Conservation (phyloP, 1,140 invertebrate genomes). For the Eueides isabella region DNA sequence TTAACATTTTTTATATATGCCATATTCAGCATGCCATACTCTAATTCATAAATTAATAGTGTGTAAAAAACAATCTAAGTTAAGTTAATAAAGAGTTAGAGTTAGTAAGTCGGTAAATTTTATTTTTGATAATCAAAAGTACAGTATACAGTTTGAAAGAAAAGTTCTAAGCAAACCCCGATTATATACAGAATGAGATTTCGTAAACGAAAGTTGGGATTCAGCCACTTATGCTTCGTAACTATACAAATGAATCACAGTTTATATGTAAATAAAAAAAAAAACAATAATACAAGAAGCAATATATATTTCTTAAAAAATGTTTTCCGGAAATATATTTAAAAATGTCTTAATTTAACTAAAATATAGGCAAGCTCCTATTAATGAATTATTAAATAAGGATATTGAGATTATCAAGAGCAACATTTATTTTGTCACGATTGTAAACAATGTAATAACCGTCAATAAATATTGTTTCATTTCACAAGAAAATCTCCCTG, state of each 20-base stretch:
- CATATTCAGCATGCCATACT: too few species aligned
- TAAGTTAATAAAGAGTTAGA: too few species aligned
- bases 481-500: not conserved
- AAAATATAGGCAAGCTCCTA: not conserved
- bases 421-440: not conserved
- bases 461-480: not conserved
- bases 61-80: too few species aligned
- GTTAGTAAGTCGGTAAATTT: too few species aligned
- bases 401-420: not conserved
- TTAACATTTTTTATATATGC: too few species aligned
- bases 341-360: too few species aligned
- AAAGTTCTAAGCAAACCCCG: too few species aligned
- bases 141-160: too few species aligned
- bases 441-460: not conserved
- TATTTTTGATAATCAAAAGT: too few species aligned
- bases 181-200: slow-evolving; percentile 49
- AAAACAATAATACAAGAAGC: not conserved
- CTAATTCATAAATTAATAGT: too few species aligned
- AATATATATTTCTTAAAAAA: not conserved
- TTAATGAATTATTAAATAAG: not conserved
- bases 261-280: not conserved
- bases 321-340: not conserved
- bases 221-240: slow-evolving; percentile 43
- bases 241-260: not conserved
- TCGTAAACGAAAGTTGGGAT: slow-evolving; percentile 50